Evolutionary conservation across 2,888 invertebrate species (phyloP).

Genomic region (Agrotis ipsilon): DNA sequence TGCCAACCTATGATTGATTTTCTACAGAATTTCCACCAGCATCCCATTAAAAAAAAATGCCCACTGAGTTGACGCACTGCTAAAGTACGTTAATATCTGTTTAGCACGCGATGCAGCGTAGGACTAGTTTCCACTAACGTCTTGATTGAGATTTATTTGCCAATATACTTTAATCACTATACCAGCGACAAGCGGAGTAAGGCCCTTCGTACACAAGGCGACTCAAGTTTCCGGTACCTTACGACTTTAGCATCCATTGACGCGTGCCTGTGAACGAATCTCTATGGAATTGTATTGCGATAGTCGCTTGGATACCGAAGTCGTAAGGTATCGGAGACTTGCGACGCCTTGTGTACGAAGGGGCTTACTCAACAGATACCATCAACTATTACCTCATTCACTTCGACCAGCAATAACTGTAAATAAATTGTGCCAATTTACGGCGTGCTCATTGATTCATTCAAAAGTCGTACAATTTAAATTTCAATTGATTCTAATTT

Average conservation of each 20-base stretch:
- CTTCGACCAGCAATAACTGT: constrained; percentile 3
- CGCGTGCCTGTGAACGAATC: too few species aligned
- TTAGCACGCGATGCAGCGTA: constrained; percentile 31
- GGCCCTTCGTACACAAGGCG: too few species aligned
- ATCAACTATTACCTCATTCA: constrained; percentile 29
- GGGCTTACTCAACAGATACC: constrained; percentile 26
- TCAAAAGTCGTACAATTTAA: constrained; percentile 23
- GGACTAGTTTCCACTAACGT: neutral
- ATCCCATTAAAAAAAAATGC: neutral
- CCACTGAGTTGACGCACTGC: constrained; percentile 4
- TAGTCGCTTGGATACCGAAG: too few species aligned
- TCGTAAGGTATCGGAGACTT: too few species aligned
- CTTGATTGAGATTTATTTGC: constrained; percentile 46
- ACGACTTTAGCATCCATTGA: too few species aligned
- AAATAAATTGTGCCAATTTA: constrained; percentile 46
- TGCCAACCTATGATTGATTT: neutral
- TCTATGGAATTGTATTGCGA: too few species aligned
- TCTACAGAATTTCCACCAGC: neutral
- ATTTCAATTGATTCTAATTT: constrained; percentile 57
- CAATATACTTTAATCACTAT: constrained; percentile 51
- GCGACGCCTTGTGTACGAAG: too few species aligned
- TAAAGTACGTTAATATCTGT: constrained; percentile 8
- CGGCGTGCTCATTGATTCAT: constrained; percentile 27
- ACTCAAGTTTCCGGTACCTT: too few species aligned
- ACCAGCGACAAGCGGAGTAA: constrained; percentile 18